Evolutionary conservation across 2,797 vertebrate species (phyloP), one percentile per base, ranked within the genome.

Genomic region (Scleropages formosus): DNA sequence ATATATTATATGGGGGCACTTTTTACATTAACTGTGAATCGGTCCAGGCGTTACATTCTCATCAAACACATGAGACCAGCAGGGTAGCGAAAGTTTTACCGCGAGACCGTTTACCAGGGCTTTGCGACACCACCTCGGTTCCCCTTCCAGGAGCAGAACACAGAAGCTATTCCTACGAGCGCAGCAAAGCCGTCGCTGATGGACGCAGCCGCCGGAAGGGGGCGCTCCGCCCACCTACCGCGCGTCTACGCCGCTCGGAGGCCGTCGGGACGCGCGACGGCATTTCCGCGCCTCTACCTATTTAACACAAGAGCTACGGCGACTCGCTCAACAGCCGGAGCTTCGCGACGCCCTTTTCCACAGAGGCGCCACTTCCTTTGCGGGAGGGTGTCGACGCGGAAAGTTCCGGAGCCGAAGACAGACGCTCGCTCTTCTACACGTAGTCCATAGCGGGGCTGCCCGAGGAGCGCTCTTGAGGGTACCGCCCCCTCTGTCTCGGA

Each of bases 391-490:
- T n/a, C n/a, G n/a, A n/a, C 20, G 4, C 66, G 66, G 9, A 11
- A 15, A 66, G 31, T 44, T 66, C 64, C 11, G 46, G 64, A 7
- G 18, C 4, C 46, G 64, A 39, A 4, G 39, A 66, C 47, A n/a
- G 64, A 46, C 44, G 31, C 18, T 46, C 39, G 31, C 39, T 39
- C 39, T 47, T 60, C 92, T 93, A 97, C 24, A 89, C 87, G 0
- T 95, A 95, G 87, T 94, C 92, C 78, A 87, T 93, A 79, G 88
- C 91, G 1, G 86, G 81, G 56, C 91, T 87, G 51, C 90, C 87
- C 0, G 88, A 73, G 31, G 86, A 24, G 49, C n/a, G 75, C 75
- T 85, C 6, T 0, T 74, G 9, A 0, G 88, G 88, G 82, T 90
- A 89, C 31, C 31, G 85, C 0, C 78, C 66, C n/a, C 67, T 0